phyloP scores from a whole-genome alignment of 1,140 invertebrate species.

The Doryteuthis pealeii region DNA sequence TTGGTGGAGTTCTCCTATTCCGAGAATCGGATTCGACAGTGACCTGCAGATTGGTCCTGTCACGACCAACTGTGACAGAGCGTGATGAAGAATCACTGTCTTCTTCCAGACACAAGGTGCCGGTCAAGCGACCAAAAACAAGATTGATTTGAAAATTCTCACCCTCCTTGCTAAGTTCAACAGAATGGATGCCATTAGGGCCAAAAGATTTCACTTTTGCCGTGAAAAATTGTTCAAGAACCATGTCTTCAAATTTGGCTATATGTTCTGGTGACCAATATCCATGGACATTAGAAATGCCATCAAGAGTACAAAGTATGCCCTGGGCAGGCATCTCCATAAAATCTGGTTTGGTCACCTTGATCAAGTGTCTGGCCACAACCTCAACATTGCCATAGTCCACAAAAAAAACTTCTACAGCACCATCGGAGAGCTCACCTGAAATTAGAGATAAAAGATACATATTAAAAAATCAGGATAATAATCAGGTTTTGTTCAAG shows the following conservation, averaged over 20 bases:
- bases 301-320: constrained; percentile 68
- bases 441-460: constrained; percentile 23
- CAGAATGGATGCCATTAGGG: constrained; percentile 14
- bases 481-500: not conserved
- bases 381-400: constrained; percentile 75
- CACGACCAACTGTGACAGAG: constrained; percentile 18
- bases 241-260: constrained; percentile 50
- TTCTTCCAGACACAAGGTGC: constrained; percentile 12
- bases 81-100: not conserved
- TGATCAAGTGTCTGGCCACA: constrained; percentile 45
- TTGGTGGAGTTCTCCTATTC: not conserved
- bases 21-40: constrained; percentile 13
- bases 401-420: constrained; percentile 76
- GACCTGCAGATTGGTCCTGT: constrained; percentile 19
- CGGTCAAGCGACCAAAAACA: constrained; percentile 32
- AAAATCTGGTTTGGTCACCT: constrained; percentile 62
- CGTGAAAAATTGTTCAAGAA: constrained; percentile 41
- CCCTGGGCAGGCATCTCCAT: constrained; percentile 71
- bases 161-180: constrained; percentile 26
- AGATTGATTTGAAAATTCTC: constrained; percentile 33
- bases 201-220: constrained; percentile 30
- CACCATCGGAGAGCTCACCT: constrained; percentile 48
- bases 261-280: constrained; percentile 52
- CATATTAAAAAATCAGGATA: no score
- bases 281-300: constrained; percentile 35